A percentile compares a stretch with the other conserved stretches of the same genome.
These are phyloP conservation scores for Brachystomella parvula DNA, from an alignment of 1,140 invertebrate genomes.

Conservation along the genomic window DNA sequence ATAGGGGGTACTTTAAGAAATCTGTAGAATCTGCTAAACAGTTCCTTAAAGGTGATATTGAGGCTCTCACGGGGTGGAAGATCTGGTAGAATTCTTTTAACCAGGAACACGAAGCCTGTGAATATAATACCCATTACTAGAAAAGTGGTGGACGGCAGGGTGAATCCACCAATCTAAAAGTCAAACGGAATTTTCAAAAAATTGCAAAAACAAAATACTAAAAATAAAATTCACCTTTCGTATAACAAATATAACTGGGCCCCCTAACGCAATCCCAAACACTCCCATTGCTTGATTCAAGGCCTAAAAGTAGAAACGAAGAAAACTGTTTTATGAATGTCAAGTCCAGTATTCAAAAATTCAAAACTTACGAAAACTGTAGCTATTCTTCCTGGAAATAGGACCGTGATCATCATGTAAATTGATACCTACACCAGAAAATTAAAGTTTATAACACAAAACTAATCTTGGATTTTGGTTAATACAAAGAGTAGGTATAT, in stretches of 20 bases:
- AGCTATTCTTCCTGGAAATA: no score
- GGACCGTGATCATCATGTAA: no score
- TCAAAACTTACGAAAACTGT: no score
- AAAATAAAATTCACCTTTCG: neutral
- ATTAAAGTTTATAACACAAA: no score
- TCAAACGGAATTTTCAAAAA: neutral
- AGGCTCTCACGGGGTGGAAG: neutral
- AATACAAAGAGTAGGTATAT: no score
- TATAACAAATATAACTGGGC: neutral
- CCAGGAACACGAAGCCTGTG: neutral
- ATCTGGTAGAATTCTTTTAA: neutral
- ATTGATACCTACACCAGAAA: no score
- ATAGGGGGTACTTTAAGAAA: neutral
- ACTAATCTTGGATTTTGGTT: no score
- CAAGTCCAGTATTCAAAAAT: no score
- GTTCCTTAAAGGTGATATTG: neutral
- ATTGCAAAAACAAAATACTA: neutral
- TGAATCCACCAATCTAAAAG: neutral
- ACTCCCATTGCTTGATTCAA: neutral
- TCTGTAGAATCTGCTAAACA: neutral
- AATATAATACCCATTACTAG: neutral
- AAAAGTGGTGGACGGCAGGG: neutral
- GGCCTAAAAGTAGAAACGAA: neutral
- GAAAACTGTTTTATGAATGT: neutral
- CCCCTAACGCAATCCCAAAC: neutral